Evolutionary conservation across 2,888 invertebrate genomes (phyloP).

Genomic region (Scaptomyza caliginosa): DNA sequence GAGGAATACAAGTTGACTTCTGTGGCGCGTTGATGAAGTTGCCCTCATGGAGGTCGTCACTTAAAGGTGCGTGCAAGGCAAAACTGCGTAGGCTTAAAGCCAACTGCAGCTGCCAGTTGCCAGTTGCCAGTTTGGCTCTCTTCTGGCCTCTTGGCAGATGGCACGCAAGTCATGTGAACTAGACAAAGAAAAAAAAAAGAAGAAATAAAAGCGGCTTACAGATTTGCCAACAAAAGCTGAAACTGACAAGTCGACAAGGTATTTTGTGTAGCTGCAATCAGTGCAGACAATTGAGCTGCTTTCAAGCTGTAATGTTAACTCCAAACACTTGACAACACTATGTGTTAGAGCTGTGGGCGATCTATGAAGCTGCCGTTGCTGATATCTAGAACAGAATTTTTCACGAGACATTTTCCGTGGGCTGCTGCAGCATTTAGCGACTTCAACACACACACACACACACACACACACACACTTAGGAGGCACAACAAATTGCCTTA

Average conservation of each 20-base stretch:
- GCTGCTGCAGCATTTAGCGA: constrained; percentile 58
- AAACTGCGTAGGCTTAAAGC: constrained; percentile 59
- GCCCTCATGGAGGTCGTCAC: constrained; percentile 68
- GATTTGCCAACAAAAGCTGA: constrained; percentile 41
- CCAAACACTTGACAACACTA: neutral
- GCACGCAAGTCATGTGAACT: constrained; percentile 74
- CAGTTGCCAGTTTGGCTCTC: constrained; percentile 27
- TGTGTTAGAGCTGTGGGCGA: constrained; percentile 11
- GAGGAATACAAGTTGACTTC: too few species aligned
- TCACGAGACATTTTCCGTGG: constrained; percentile 75
- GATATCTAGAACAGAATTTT: constrained; percentile 76
- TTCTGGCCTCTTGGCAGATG: constrained; percentile 71
- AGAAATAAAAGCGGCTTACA: constrained; percentile 23
- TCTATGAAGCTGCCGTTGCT: constrained; percentile 30
- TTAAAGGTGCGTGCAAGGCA: constrained; percentile 66
- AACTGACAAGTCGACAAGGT: constrained; percentile 26
- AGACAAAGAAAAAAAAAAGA: constrained; percentile 12
- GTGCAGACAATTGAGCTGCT: neutral
- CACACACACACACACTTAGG: neutral
- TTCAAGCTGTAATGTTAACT: neutral
- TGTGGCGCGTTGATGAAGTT: constrained; percentile 6
- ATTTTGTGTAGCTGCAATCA: constrained; percentile 19
- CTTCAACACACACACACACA: constrained; percentile 21
- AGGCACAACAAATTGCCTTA: constrained; percentile 70
- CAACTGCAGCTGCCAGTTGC: constrained; percentile 18